Base-by-base conservation (phyloP, 92 coral and sea anemone species). In the Blastomussa wellsi region DNA sequence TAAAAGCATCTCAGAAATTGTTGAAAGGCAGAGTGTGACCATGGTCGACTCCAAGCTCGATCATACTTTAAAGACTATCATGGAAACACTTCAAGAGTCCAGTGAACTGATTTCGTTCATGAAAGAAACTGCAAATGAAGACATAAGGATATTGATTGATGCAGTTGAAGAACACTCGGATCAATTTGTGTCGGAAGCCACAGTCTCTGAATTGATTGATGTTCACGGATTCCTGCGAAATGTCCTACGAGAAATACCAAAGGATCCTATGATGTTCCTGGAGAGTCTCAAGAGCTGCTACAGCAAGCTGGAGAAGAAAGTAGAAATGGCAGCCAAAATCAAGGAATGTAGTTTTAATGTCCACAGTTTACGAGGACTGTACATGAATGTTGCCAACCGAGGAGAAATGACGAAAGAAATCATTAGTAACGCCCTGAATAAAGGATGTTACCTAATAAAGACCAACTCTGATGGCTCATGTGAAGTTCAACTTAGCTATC, bases 81-180 rank as follows among this genome's bases (percentile, higher is more conserved):
- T 91, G 17, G 83, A 37, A 66, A 90, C 93, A 37, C 90, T 96
- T 38, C 89, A 90, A 39, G 74, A 73, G 64, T 92, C 99, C 20
- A 89, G 85, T 62, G 98, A 90, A 28, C 80, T 96, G 67, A 79
- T 95, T 26, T 77, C 79, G 2, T 96, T 96, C 59, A 81, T 94
- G 76, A 73, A 81, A 74, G 90, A 92, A 86, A 92, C 96, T 32
- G 97, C 95, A 3, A 91, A 90, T 62, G 99, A 96, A 82, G 95
- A 96, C 90, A 96, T 96, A 38, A 90, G 92, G 1, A 89, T 95
- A 68, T 89, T 96, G 35, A 89, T 96, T 42, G 99, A 96, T 78
- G 99, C 98, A 64, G 99, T 96, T 3, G 99, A 96, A 75, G 99
- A 96, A 75, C 99, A 93, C 82, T 96, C 99, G 8, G 99, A 96